These are phyloP conservation scores for Distichodus sexfasciatus DNA, from an alignment of 2,797 vertebrate species.

Conservation along the genomic window DNA sequence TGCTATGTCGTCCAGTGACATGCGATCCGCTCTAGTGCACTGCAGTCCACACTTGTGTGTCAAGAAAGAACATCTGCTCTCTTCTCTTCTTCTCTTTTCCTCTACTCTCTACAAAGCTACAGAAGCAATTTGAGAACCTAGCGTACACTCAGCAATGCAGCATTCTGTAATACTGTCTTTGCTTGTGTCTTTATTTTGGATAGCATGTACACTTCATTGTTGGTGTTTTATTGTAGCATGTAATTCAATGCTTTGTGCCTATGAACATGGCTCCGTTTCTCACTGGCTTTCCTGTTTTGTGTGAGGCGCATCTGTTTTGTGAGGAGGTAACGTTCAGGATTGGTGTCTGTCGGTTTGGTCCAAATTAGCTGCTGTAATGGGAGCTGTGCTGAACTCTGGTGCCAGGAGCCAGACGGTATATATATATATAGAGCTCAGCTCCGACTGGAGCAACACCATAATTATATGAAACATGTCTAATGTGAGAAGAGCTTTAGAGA, in stretches of 20 bases:
- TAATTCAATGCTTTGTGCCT: neutral
- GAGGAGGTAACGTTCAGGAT: conserved; percentile 9
- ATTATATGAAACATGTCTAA: neutral
- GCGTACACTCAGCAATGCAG: no score
- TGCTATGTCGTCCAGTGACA: conserved; percentile 64
- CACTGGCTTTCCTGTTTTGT: neutral
- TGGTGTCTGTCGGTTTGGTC: conserved; percentile 22
- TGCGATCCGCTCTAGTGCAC: conserved; percentile 59
- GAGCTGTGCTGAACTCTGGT: conserved; percentile 33
- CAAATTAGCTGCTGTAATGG: conserved; percentile 46
- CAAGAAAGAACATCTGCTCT: conserved; percentile 67
- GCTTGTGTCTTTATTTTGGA: no score
- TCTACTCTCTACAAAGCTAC: neutral
- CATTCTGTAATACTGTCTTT: neutral
- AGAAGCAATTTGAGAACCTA: no score
- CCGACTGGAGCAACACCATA: neutral
- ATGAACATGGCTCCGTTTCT: neutral
- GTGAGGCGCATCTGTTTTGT: neutral
- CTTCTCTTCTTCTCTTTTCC: neutral
- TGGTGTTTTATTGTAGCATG: neutral
- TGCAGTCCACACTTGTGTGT: conserved; percentile 66
- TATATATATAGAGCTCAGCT: conserved; percentile 38
- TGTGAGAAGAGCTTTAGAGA: neutral
- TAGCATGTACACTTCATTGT: no score
- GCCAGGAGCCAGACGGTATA: conserved; percentile 43